A percentile compares a stretch with the other conserved stretches of the same genome.
These are phyloP conservation scores for Andrena praecox DNA, from an alignment of 2,888 invertebrate species.

Conservation along the genomic window DNA sequence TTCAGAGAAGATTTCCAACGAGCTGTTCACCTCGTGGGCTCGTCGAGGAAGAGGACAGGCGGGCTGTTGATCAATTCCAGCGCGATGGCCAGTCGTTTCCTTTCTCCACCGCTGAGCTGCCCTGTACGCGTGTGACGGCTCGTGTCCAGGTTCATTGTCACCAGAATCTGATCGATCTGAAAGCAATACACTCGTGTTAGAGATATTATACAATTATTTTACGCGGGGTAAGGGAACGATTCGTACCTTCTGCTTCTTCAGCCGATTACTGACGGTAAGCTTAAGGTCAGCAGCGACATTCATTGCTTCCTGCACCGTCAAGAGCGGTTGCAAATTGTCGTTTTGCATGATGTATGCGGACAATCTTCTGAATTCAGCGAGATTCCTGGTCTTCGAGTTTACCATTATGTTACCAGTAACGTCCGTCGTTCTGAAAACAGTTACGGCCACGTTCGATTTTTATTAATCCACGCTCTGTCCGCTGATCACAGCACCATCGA, in stretches of 20 bases:
- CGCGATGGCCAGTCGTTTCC: slow-evolving; percentile 95
- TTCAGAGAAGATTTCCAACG: not conserved
- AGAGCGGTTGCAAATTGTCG: slow-evolving; percentile 91
- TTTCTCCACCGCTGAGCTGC: slow-evolving; percentile 94
- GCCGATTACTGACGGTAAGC: slow-evolving; percentile 88
- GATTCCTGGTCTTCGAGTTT: slow-evolving; percentile 90
- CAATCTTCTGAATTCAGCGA: slow-evolving; percentile 87
- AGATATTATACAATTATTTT: not conserved
- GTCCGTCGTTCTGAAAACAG: slow-evolving; percentile 73
- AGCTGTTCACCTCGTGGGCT: slow-evolving; percentile 93
- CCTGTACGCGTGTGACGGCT: slow-evolving; percentile 89
- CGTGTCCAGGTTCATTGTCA: slow-evolving; percentile 90
- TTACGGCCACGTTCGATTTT: not conserved
- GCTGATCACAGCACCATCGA: too few relatives aligned
- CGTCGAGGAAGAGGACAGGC: slow-evolving; percentile 96
- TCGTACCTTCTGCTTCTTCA: slow-evolving; percentile 89
- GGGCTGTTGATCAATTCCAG: slow-evolving; percentile 96
- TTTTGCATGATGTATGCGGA: slow-evolving; percentile 95
- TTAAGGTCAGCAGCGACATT: slow-evolving; percentile 95
- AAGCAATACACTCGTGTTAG: slow-evolving; percentile 52
- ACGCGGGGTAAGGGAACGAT: not conserved
- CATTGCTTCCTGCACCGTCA: slow-evolving; percentile 95
- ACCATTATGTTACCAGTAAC: slow-evolving; percentile 90
- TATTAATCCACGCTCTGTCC: not conserved
- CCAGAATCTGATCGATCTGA: slow-evolving; percentile 92